Evolutionary conservation across 2,797 vertebrate genomes (phyloP), one percentile per base, ranked within the genome.

Genomic region (Micromesistius poutassou): DNA sequence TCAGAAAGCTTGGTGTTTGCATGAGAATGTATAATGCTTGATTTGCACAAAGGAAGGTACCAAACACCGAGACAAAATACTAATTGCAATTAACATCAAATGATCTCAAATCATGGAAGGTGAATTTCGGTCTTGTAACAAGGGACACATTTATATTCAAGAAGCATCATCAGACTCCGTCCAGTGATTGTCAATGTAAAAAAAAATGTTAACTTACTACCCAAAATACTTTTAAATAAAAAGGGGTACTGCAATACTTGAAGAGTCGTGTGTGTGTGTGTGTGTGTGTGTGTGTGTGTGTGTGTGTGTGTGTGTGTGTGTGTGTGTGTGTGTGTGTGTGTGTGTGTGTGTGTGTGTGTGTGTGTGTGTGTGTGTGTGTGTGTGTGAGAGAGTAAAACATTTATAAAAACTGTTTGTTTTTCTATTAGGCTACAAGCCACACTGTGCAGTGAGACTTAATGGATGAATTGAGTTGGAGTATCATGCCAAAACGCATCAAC

Each of bases 401-500:
- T 14, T 4, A 19, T 5, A 22, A 19, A 55, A 55, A 55, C 3
- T 4, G 36, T 68, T 68, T 62, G 22, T 62, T 62, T 62, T 22
- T 22, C 6, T 19, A n/a, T 62, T 13, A 28, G 25, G 62, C 62
- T 28, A 68, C 62, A 68, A 68, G 62, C 62, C 25, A 68, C n/a
- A 68, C n/a, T 28, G 25, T 28, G 25, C 62, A 25, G 25, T 68
- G 62, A 12, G 10, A 62, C 55, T 22, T 25, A 25, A 62, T 25
- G 55, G 46, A 16, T 6, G 16, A 22, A 62, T 62, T 62, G 62
- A 22, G 81, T 84, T 82, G 31, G 79, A 82, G 72, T 28, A 50
- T 76, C 62, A 76, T 50, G 62, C 5, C 0, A 83, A 82, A 87
- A 80, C 31, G 33, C 72, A 80, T 35, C 30, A 78, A 77, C 92